Base-by-base conservation (phyloP, 2,888 invertebrate species). In the Chloroclystis v-ata region DNA sequence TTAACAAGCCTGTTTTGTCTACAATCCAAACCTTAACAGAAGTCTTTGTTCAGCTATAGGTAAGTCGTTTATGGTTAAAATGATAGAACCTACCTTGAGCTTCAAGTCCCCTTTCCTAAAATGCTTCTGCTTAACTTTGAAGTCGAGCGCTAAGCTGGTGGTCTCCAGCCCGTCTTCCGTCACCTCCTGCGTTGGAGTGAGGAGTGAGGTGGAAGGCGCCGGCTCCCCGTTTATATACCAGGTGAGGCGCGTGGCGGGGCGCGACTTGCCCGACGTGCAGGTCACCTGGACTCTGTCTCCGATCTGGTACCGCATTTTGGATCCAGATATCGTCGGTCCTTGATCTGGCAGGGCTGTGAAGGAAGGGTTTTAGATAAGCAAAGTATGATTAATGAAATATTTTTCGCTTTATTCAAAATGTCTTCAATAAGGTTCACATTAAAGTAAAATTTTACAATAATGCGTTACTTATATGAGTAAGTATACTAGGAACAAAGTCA, bases 171-270 rank as follows among this genome's bases (percentile, higher is more conserved):
- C 92, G 37, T 89, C 88, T 33, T 90, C 90, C 30, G 87, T 79
- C 47, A 82, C 78, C 56, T 84, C 78, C 50, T 87, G 81, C 35
- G 82, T 81, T 0, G 90, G 89, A 5, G 89, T 79, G 1, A 82
- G 71, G 49, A 91, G 71, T 4, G 89, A 82, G 3, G 73, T 68
- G 1, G 89, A 61, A 25, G 91, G 90, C 25, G 91, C 92, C 60
- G 92, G 93, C 72, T 95, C 93, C 16, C 94, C 95, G 80, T 96
- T 96, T 81, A 96, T 93, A 89, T 94, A 94, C 96, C 96, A 96
- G 60, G 92, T 92, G 45, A 96, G 91, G 67, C 92, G 91, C 47
- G 95, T 95, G 9, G 95, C 94, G 4, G 96, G 96, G 67, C 94
- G 92, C 33, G 95, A 95, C 59, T 92, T 89, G 10, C 93, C 93